Base-by-base conservation (phyloP, 2,797 vertebrate species). In the Brachyalestes nurse region DNA sequence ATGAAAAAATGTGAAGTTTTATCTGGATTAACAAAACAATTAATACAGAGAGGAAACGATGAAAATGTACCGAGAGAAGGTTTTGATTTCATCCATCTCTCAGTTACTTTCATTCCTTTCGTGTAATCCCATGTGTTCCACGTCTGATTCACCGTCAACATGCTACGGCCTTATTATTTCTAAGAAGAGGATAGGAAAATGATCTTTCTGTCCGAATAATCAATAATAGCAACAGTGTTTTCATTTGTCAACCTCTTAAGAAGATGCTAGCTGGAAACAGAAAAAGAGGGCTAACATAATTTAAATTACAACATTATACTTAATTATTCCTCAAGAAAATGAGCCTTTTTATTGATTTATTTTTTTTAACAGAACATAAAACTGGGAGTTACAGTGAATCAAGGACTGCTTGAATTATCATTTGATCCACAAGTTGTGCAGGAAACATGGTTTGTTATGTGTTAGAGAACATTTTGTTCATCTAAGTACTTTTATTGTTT, bases 281-380 rank as follows among this genome's bases (percentile, higher is more conserved):
- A 38, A 57, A 34, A 34, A 62, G 8, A 34, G 38, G 14, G 23
- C 77, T 78, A 65, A 28, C 25, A 66, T 57, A 40, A 17, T 47
- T 73, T 67, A 51, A 74, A 74, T 74, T 19, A 19, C 16, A 38
- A 34, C 38, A 16, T 19, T 55, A 55, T 28, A 14, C 58, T 62
- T 62, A 64, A 72, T 72, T 72, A 25, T 79, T 42, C 25, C 14
- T 72, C 28, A 16, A 55, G 67, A 28, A 9, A 25, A 10, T 28
- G 66, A 40, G 38, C 71, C 53, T 60, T 80, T 74, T 47, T 69
- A 66, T 34, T 55, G 51, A 72, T 71, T 53, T 55, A 34, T 42
- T n/a, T 23, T 21, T 57, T 25, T 14, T 34, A 13, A 62, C 12
- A 28, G 5, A 66, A 64, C 13, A 17, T 1, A 28, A 21, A 17